Base-by-base conservation (phyloP, 35 echinoderm and acorn worm genomes). In the Apostichopus japonicus region DNA sequence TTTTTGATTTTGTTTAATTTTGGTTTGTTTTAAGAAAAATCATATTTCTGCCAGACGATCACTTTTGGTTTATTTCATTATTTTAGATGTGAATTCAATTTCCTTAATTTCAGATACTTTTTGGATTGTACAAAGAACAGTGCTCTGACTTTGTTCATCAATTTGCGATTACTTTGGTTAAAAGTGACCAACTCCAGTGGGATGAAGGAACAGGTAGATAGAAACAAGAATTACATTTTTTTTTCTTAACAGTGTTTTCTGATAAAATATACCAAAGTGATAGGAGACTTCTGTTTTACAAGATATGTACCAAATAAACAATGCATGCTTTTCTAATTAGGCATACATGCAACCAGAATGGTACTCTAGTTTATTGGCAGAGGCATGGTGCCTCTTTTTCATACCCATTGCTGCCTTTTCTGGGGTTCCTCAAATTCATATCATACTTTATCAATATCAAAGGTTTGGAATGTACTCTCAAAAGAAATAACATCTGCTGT, bases 71-170 rank as follows among this genome's bases (percentile, higher is more conserved):
- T 80, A 13, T 4, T 11, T 0, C 77, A 78, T 78, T 23, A 78
- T 44, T 78, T 17, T 78, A 9, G 1, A 13, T 14, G 8, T 78
- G 77, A 24, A 17, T 9, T 78, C 27, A 24, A 24, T 72, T 72
- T 65, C 57, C 8, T 75, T 11, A 27, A 5, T 72, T 72, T 14
- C 67, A 89, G 86, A 54, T 89, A 62, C 62, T 89, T 4, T 89
- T 72, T 89, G 63, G 67, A 89, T 75, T 89, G 59, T 67, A 89
- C 61, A 89, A 72, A 53, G 86, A 89, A 33, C 86, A 89, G 63
- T 89, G 86, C 56, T 89, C 86, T 16, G 86, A 89, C 33, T 72
- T 89, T 89, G 61, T 89, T 24, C 24, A 63, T 52, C 86, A 89
- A 17, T 67, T 72, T 14, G 10, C 72, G 6, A 51, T 89, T 0